phyloP scores from a whole-genome alignment of 2,113 vertebrate species.

The Emydura subglobosa region DNA sequence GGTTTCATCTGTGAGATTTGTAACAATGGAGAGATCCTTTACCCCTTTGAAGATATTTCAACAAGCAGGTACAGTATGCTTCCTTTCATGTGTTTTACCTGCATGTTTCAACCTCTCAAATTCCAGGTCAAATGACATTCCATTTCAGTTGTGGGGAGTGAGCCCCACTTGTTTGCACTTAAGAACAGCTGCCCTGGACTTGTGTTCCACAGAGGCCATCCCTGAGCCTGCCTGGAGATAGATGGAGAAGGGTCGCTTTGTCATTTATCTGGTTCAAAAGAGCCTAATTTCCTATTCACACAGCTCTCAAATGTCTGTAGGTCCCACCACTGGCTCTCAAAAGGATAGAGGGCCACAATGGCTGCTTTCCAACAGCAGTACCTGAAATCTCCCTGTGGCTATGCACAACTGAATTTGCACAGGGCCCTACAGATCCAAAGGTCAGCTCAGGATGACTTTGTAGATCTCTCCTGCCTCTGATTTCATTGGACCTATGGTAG shows the following conservation, averaged over 20 bases:
- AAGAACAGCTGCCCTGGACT: background rate
- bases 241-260: background rate
- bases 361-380: background rate
- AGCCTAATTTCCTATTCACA: background rate
- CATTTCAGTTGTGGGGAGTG: background rate
- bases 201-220: background rate
- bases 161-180: background rate
- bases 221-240: background rate
- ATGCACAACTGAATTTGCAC: background rate
- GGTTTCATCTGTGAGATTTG: slow-evolving; percentile 99
- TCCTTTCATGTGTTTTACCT: background rate
- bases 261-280: background rate
- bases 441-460: background rate
- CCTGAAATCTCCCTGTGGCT: background rate
- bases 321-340: background rate
- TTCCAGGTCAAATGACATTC: background rate
- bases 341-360: background rate
- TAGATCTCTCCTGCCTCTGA: background rate
- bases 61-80: slow-evolving; percentile 88
- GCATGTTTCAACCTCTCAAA: fast-evolving
- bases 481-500: background rate
- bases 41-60: slow-evolving; percentile 95
- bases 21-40: slow-evolving; percentile 94
- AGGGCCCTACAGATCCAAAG: background rate
- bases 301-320: background rate